phyloP scores from a whole-genome alignment of 2,797 vertebrate species.

The Acrossocheilus wenchowensis region DNA sequence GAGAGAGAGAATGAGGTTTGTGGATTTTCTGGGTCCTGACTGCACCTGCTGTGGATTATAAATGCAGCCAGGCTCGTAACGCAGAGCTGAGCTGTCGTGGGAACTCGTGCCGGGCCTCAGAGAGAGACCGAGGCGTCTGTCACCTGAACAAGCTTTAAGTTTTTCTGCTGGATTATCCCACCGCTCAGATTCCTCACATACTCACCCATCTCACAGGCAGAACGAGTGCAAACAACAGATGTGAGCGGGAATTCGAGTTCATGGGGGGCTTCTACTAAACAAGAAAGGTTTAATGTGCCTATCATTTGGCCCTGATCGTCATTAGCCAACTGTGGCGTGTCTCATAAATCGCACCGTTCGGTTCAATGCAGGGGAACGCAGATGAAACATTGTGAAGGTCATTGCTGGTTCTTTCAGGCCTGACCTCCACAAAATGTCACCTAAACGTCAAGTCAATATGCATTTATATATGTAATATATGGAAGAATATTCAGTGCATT shows the following conservation, averaged over 20 bases:
- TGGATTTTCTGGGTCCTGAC: constrained; percentile 54
- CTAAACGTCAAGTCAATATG: neutral
- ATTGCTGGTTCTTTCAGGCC: neutral
- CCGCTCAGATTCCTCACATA: constrained; percentile 7
- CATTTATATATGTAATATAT: neutral
- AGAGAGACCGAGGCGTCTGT: constrained; percentile 9
- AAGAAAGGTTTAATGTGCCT: neutral
- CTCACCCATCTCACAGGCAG: neutral
- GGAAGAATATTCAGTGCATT: neutral
- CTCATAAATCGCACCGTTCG: neutral
- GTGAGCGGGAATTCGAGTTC: constrained; percentile 24
- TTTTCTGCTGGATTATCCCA: constrained; percentile 28
- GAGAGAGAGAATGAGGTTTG: constrained; percentile 6
- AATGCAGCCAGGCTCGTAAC: constrained; percentile 54
- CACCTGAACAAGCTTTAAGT: constrained; percentile 24
- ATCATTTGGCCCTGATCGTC: neutral
- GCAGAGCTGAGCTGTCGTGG: constrained; percentile 13
- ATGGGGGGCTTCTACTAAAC: constrained; percentile 16
- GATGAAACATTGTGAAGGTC: neutral
- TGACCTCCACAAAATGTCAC: neutral
- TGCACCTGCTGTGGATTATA: constrained; percentile 63
- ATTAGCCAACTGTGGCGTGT: neutral
- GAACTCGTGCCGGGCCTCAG: constrained; percentile 35
- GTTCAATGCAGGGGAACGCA: neutral
- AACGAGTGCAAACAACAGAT: constrained; percentile 41